Base-by-base conservation (phyloP, 2,113 vertebrate species). In the Pangasianodon gigas region DNA sequence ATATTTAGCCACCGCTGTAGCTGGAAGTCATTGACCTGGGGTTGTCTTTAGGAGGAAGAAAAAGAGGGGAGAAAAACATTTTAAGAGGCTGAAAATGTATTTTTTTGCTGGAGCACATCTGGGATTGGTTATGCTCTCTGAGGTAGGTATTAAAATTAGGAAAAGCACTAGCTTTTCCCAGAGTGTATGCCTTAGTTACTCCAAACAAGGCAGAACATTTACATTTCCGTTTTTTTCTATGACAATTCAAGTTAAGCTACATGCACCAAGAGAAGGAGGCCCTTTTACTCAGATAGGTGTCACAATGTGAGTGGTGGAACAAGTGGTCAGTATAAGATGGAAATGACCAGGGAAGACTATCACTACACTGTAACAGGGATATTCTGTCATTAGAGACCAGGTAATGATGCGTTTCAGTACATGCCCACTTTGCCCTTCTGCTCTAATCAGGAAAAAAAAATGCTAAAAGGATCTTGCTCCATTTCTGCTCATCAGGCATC, bases 91-190 rank as follows among this genome's bases (percentile, higher is more conserved):
- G 92, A 92, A 93, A 92, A 92, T 92, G 88, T 86, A 90, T 94
- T 90, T 91, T 91, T 92, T 84, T 90, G 92, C 92, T 86, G 71
- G 51, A 83, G 90, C 86, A 93, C 94, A 94, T 94, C 92, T 94
- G 93, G 93, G 90, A 93, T 90, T 92, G 91, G 92, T 94, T 94
- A 93, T 75, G 87, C 91, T 91, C 93, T 75, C 91, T 60, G 88
- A 93, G 92, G 92, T 94, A 92, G 92, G 92, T 93, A 94, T 93
- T 93, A 93, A 93, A 93, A 94, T 90, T 84, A 90, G 92, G 91
- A 94, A 93, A 92, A 93, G 29, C 81, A 54, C 86, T 93, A 89
- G 91, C 92, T 93, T 91, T 94, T 91, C 93, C 93, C 91, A 86
- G 87, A 87, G 90, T 82, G 75, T 87, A 91, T 91, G 92, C 92